Conservation (phyloP, 2,113 vertebrate genomes). For the Anoplopoma fimbria region DNA sequence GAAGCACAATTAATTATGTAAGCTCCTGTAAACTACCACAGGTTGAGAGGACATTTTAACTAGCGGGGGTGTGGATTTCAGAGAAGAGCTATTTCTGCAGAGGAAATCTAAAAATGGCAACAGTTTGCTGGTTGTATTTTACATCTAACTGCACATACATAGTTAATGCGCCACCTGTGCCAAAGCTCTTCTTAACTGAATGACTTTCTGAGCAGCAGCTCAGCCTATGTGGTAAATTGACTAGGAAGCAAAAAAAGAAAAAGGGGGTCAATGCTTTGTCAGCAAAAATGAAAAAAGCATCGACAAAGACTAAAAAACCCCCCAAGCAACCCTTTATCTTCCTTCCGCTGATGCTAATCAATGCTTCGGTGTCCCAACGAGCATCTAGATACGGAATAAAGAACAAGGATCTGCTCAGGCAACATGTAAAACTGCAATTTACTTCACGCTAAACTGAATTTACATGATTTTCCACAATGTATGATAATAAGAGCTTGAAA, state of each 20-base stretch:
- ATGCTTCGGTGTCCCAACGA: background rate
- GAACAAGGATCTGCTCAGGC: background rate
- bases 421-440: background rate
- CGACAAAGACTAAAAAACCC: background rate
- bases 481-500: background rate
- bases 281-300: conserved; percentile 5
- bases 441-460: background rate
- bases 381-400: background rate
- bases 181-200: background rate
- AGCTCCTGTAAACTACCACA: background rate
- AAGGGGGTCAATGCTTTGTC: conserved; percentile 5
- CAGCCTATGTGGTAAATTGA: background rate
- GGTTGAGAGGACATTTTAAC: too few species aligned
- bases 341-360: background rate
- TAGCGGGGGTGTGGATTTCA: background rate
- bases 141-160: background rate
- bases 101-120: background rate
- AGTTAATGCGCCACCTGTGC: background rate
- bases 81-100: background rate
- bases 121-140: background rate
- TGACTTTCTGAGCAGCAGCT: background rate
- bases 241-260: background rate
- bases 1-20: background rate
- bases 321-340: background rate
- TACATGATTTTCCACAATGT: background rate